Conservation (phyloP, 2,797 vertebrate genomes). For the Oreortyx pictus region DNA sequence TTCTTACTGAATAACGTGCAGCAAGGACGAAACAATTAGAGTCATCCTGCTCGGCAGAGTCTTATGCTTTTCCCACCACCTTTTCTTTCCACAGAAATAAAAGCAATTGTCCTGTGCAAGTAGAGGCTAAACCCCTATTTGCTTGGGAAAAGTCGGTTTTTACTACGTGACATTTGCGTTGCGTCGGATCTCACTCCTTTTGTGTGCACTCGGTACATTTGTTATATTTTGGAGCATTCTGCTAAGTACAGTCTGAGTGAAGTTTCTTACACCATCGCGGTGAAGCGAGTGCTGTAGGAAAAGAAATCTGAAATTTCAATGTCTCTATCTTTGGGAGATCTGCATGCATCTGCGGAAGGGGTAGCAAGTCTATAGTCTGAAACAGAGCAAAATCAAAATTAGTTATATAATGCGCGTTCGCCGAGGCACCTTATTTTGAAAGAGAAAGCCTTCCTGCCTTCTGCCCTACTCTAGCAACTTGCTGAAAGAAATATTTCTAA, state of each 20-base stretch:
- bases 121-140: neutral
- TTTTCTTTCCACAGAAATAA: neutral
- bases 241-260: constrained; percentile 31
- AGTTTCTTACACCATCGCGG: constrained; percentile 50
- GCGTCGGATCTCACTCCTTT: neutral
- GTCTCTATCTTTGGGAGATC: constrained; percentile 42
- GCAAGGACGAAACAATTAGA: constrained; percentile 17
- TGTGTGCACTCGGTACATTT: neutral
- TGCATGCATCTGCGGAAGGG: constrained; percentile 30
- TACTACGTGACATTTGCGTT: neutral
- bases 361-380: constrained; percentile 16
- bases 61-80: neutral
- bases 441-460: constrained; percentile 25
- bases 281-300: constrained; percentile 26
- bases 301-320: constrained; percentile 33
- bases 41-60: neutral
- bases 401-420: constrained; percentile 8
- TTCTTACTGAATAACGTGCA: rapidly evolving
- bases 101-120: neutral
- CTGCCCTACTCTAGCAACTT: constrained; percentile 29
- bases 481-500: constrained; percentile 26
- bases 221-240: constrained; percentile 37
- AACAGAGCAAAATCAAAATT: constrained; percentile 27
- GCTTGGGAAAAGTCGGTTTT: neutral
- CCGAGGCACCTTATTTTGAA: constrained; percentile 43